Conservation (phyloP, 2,113 vertebrate species). For the Alethe diademata region DNA sequence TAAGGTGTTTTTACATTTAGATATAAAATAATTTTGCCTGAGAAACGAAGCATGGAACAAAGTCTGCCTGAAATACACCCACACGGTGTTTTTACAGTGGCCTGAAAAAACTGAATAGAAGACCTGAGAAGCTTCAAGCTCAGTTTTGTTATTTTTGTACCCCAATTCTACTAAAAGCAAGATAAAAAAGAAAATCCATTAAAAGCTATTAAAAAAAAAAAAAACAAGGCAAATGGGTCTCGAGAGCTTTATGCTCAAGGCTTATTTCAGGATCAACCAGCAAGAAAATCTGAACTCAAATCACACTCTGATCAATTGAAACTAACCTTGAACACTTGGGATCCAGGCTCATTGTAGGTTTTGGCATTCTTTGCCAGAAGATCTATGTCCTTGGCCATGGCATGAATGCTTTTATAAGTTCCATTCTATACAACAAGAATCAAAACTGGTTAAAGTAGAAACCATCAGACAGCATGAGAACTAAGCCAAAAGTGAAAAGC, state of each 20-base stretch:
- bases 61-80: background rate
- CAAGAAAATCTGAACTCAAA: background rate
- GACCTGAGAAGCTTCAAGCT: background rate
- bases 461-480: background rate
- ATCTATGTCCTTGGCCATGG: slow-evolving; percentile 97
- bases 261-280: background rate
- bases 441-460: slow-evolving; percentile 1
- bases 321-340: slow-evolving; percentile 97
- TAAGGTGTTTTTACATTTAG: background rate
- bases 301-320: background rate
- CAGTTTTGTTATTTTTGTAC: background rate
- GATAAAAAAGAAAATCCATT: background rate
- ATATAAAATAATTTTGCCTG: background rate
- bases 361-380: slow-evolving; percentile 96
- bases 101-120: background rate
- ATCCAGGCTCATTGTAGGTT: slow-evolving; percentile 97
- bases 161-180: background rate
- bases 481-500: background rate
- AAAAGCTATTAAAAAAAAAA: background rate
- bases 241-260: background rate
- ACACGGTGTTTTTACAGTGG: background rate
- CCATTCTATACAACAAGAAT: slow-evolving; percentile 78
- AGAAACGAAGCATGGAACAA: background rate
- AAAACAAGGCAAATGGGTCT: background rate
- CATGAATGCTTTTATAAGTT: slow-evolving; percentile 89